Evolutionary conservation across 2,113 vertebrate species (phyloP).

Genomic region (Festucalex cinctus): DNA sequence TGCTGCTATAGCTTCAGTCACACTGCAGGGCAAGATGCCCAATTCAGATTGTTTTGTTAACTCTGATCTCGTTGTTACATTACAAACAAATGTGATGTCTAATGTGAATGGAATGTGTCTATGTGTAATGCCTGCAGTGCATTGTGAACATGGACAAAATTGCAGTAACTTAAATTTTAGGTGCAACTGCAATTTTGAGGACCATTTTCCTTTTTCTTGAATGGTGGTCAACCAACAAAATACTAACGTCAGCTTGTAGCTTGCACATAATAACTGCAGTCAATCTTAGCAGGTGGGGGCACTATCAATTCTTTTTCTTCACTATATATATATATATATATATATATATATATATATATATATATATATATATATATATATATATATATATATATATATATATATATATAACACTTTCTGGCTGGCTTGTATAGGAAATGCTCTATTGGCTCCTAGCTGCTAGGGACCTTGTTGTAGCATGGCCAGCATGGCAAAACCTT

Average conservation of each 20-base stretch:
- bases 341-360: too few species aligned
- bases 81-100: too few species aligned
- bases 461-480: slow-evolving; percentile 57
- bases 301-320: slow-evolving; percentile 66
- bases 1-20: too few species aligned
- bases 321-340: too few species aligned
- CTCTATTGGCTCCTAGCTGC: slow-evolving; percentile 57
- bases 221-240: slow-evolving; percentile 40
- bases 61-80: too few species aligned
- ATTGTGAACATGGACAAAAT: not conserved
- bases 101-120: too few species aligned
- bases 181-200: not conserved
- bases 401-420: too few species aligned
- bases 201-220: not conserved
- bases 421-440: slow-evolving; percentile 43
- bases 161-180: not conserved
- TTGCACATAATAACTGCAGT: slow-evolving; percentile 38
- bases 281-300: not conserved
- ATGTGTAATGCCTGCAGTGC: too few species aligned
- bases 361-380: too few species aligned
- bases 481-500: slow-evolving; percentile 24
- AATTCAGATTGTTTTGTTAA: too few species aligned
- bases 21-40: too few species aligned
- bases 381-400: too few species aligned
- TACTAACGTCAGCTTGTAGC: slow-evolving; percentile 31